Evolutionary conservation across 2,888 invertebrate genomes (phyloP).

Genomic region (Chalcosyrphus nemorum): DNA sequence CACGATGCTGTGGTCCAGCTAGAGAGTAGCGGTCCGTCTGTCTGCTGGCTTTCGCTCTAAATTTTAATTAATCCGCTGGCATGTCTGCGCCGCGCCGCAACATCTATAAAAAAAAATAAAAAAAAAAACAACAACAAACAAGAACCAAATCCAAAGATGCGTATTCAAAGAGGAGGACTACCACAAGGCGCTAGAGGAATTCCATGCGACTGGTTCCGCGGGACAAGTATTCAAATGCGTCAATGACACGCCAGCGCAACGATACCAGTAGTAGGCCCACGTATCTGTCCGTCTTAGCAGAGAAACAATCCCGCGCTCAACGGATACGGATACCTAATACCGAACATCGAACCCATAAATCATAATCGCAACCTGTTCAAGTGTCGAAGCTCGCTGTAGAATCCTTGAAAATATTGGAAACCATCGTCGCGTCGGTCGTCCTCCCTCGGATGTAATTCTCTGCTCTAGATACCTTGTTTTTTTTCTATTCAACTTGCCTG

Average conservation of each 20-base stretch:
- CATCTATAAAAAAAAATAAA: constrained; percentile 59
- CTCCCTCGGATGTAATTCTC: constrained; percentile 22
- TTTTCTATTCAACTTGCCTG: not conserved
- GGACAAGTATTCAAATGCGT: constrained; percentile 69
- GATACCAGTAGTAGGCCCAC: constrained; percentile 55
- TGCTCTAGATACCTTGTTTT: constrained; percentile 54
- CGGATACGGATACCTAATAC: constrained; percentile 35
- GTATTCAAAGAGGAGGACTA: constrained; percentile 13
- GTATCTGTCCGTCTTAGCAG: constrained; percentile 46
- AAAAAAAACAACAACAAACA: no score
- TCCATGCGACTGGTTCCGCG: constrained; percentile 63
- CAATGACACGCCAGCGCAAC: constrained; percentile 69
- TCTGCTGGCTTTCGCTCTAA: constrained; percentile 65
- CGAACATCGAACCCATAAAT: constrained; percentile 63
- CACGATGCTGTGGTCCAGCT: constrained; percentile 61
- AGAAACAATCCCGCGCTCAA: constrained; percentile 44
- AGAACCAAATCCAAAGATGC: constrained; percentile 46
- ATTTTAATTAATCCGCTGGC: constrained; percentile 72
- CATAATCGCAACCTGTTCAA: constrained; percentile 72
- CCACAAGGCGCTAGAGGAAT: constrained; percentile 61
- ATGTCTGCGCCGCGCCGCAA: constrained; percentile 57
- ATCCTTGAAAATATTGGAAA: constrained; percentile 47
- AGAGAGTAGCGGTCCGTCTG: constrained; percentile 61
- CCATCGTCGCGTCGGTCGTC: no score
- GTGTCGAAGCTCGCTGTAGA: constrained; percentile 40